phyloP scores from a whole-genome alignment of 1,140 invertebrate species.

The Uloborus diversus region DNA sequence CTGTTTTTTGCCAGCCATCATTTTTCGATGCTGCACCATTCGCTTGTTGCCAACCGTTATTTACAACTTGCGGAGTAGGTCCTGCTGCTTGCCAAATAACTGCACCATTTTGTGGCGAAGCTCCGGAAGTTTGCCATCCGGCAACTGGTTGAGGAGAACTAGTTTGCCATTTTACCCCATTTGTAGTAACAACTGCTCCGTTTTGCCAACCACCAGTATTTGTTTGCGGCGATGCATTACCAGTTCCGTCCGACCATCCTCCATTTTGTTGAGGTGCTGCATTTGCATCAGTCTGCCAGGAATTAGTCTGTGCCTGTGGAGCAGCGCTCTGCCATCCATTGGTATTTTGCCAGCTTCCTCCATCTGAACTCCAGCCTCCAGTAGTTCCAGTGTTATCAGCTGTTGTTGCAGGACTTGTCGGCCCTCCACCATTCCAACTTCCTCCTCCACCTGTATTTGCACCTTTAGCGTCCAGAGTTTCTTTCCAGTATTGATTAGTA shows the following conservation, averaged over 20 bases:
- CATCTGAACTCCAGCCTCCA: not conserved
- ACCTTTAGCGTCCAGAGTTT: conserved; percentile 14
- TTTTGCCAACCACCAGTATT: conserved; percentile 10
- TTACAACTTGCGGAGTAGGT: not conserved
- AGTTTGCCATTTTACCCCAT: not conserved
- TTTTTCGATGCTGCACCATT: too few species aligned
- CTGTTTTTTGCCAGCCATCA: not conserved
- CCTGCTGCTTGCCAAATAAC: conserved; percentile 14
- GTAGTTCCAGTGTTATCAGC: not conserved
- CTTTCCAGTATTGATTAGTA: conserved; percentile 48
- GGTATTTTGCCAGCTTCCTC: not conserved
- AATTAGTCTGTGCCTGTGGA: not conserved
- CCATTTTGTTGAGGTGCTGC: not conserved
- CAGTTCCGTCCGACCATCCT: not conserved
- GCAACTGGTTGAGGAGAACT: not conserved
- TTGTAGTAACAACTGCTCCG: not conserved
- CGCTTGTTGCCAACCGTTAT: too few species aligned
- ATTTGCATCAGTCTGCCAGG: conserved; percentile 2
- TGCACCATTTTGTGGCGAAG: not conserved
- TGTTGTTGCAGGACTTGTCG: not conserved
- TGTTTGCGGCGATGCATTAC: not conserved
- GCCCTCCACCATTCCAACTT: not conserved
- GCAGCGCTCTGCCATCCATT: not conserved
- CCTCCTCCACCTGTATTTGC: conserved; percentile 7
- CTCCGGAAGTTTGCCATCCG: not conserved